Evolutionary conservation across 2,113 vertebrate genomes (phyloP).

Genomic region (Dryoscopus gambensis): DNA sequence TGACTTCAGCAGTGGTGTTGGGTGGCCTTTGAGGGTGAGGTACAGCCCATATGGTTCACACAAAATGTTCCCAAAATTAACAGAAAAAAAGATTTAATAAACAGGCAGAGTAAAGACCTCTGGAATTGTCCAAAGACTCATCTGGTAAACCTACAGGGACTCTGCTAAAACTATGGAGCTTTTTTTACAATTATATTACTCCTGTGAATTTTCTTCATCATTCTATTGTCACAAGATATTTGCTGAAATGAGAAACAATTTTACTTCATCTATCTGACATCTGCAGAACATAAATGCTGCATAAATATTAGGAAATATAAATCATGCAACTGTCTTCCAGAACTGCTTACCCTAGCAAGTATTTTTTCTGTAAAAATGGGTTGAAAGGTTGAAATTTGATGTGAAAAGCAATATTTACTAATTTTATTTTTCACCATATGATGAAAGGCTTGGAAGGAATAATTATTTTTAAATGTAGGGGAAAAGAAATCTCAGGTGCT

Average conservation of each 20-base stretch:
- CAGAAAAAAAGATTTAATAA: background rate
- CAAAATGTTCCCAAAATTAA: background rate
- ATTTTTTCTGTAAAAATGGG: background rate
- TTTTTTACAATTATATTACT: background rate
- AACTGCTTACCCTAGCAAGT: background rate
- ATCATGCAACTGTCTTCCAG: background rate
- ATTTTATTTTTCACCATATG: background rate
- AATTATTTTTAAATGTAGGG: background rate
- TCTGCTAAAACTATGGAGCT: background rate
- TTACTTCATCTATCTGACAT: background rate
- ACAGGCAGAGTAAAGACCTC: background rate
- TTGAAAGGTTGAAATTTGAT: background rate
- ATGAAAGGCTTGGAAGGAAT: background rate
- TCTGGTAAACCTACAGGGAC: background rate
- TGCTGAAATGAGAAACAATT: background rate
- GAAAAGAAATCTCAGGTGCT: background rate
- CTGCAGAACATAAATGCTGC: background rate
- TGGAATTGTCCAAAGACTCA: background rate
- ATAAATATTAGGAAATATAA: background rate
- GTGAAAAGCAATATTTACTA: background rate
- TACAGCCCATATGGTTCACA: background rate
- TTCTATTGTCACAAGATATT: background rate
- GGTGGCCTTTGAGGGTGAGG: accelerated
- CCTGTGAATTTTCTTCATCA: background rate
- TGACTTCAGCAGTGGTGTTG: background rate